These are phyloP conservation scores for Eupithecia centaureata DNA, from an alignment of 2,888 invertebrate species.

Conservation along the genomic window DNA sequence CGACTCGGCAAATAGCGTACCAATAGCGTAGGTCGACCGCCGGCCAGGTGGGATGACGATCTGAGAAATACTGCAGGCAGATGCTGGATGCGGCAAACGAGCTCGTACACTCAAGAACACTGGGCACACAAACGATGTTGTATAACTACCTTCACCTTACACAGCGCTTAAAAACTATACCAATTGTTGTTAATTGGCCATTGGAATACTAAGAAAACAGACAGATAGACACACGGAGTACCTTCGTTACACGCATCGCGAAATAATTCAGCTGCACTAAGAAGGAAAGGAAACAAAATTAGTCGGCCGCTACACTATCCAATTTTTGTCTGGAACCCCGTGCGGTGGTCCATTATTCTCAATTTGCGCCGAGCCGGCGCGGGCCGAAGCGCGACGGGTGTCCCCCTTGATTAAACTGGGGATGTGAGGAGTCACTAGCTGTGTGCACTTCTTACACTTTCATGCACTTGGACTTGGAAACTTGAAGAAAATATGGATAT, in stretches of 20 bases:
- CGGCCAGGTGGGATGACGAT: no score
- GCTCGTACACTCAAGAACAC: no score
- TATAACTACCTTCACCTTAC: not conserved
- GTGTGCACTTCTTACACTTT: constrained; percentile 55
- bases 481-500: not conserved
- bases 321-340: constrained; percentile 66
- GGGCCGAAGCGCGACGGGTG: constrained; percentile 75
- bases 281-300: constrained; percentile 29
- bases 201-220: not conserved
- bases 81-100: no score
- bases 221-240: not conserved
- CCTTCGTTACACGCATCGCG: constrained; percentile 1
- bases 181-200: not conserved
- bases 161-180: not conserved
- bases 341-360: constrained; percentile 77
- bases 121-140: no score
- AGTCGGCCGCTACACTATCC: constrained; percentile 51
- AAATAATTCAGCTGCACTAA: constrained; percentile 25
- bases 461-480: constrained; percentile 9
- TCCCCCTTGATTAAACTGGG: constrained; percentile 82
- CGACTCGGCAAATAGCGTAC: no score
- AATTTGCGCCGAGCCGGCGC: constrained; percentile 75
- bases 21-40: no score
- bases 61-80: no score
- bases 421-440: constrained; percentile 78